These are phyloP conservation scores for Cryptoblepharus egeriae DNA, from an alignment of 2,797 vertebrate genomes.

Conservation along the genomic window DNA sequence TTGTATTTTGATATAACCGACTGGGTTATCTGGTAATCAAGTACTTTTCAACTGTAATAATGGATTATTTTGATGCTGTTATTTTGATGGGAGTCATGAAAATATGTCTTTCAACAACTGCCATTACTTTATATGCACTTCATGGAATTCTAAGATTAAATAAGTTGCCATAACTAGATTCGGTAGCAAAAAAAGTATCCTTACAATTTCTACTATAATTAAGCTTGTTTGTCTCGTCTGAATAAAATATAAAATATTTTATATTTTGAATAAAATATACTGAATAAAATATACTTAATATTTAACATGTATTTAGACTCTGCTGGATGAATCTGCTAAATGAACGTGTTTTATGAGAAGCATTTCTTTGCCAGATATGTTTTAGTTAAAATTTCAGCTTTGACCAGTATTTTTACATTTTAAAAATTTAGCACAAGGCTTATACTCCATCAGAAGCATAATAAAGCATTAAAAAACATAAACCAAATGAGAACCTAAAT, in stretches of 20 bases:
- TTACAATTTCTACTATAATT: not conserved
- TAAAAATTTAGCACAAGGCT: not conserved
- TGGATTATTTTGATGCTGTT: not conserved
- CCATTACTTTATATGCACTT: not conserved
- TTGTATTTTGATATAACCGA: not conserved
- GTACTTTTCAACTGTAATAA: conserved; percentile 5
- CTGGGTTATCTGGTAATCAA: not conserved
- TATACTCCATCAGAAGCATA: not conserved
- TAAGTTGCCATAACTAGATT: not conserved
- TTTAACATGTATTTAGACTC: not conserved
- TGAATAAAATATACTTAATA: no score
- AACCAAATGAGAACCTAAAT: not conserved
- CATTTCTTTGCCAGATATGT: not conserved
- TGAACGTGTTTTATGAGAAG: not conserved
- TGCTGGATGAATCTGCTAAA: not conserved
- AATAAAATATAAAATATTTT: no score
- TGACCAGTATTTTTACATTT: not conserved
- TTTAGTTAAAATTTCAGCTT: not conserved
- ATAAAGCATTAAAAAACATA: no score
- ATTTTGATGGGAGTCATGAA: not conserved
- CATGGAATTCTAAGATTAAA: not conserved
- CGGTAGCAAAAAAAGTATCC: not conserved
- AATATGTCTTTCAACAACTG: not conserved
- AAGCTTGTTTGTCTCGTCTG: not conserved
- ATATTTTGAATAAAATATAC: no score